phyloP scores from a whole-genome alignment of 2,113 vertebrate genomes.

The Brienomyrus brachyistius region DNA sequence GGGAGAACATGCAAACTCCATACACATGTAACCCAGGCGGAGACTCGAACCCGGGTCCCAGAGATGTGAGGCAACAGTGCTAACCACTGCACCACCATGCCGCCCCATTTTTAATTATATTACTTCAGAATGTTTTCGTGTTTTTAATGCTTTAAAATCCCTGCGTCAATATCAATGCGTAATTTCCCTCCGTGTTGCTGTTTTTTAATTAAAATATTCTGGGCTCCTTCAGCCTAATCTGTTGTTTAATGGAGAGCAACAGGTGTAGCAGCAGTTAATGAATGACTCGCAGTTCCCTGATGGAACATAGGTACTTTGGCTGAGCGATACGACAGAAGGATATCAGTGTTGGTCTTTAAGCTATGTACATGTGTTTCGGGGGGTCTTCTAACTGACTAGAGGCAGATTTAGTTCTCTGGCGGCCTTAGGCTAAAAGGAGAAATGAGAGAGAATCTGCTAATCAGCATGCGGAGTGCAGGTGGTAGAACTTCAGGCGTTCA shows the following conservation, averaged over 20 bases:
- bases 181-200: not conserved
- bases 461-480: not conserved
- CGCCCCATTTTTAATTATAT: not conserved
- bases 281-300: not conserved
- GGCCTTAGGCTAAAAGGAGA: not conserved
- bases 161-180: not conserved
- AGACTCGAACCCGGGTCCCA: no score
- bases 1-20: no score
- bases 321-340: not conserved
- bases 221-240: not conserved
- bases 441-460: not conserved
- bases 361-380: not conserved
- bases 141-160: not conserved
- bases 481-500: not conserved
- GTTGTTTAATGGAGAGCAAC: not conserved
- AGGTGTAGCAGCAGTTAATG: not conserved
- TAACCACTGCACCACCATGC: no score
- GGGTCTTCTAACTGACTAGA: not conserved
- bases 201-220: not conserved
- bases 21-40: no score
- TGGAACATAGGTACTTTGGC: not conserved
- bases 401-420: not conserved
- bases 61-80: no score
- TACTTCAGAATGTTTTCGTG: not conserved
- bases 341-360: not conserved